phyloP scores from a whole-genome alignment of 2,888 invertebrate species.

The Troides oblongomaculatus region DNA sequence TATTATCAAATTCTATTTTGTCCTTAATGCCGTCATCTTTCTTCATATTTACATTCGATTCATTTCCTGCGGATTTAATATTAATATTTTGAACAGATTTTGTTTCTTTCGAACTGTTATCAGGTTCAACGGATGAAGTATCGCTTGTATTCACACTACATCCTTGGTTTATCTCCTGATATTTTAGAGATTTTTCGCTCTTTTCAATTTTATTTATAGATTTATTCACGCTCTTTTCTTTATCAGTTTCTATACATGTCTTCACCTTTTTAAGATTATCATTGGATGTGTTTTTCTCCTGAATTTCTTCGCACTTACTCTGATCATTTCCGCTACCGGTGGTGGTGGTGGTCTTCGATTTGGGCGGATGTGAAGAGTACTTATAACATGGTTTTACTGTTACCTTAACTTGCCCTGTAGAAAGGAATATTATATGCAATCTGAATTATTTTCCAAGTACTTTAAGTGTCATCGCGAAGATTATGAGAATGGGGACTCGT shows the following conservation, averaged over 20 bases:
- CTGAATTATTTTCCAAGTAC: background rate
- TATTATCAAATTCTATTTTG: background rate
- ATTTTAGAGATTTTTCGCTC: background rate
- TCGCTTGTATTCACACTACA: background rate
- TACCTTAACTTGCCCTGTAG: slow-evolving; percentile 56
- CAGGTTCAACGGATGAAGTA: background rate
- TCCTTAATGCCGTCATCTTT: background rate
- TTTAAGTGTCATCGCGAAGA: no score
- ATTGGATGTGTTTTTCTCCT: slow-evolving; percentile 9
- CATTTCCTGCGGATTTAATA: slow-evolving; percentile 2
- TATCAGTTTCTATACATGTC: background rate
- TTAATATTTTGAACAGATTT: background rate
- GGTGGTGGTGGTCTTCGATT: slow-evolving; percentile 42
- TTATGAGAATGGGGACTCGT: no score
- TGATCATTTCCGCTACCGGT: slow-evolving; percentile 1
- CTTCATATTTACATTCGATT: background rate
- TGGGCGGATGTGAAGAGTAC: slow-evolving; percentile 53
- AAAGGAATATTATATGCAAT: background rate
- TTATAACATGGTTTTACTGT: slow-evolving; percentile 53
- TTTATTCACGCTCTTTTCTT: background rate
- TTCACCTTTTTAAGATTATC: background rate
- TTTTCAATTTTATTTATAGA: background rate
- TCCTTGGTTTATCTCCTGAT: background rate
- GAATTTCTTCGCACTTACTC: slow-evolving; percentile 14
- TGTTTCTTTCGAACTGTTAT: background rate